Base-by-base conservation (phyloP, 2,888 invertebrate species). In the Urechis unicinctus region DNA sequence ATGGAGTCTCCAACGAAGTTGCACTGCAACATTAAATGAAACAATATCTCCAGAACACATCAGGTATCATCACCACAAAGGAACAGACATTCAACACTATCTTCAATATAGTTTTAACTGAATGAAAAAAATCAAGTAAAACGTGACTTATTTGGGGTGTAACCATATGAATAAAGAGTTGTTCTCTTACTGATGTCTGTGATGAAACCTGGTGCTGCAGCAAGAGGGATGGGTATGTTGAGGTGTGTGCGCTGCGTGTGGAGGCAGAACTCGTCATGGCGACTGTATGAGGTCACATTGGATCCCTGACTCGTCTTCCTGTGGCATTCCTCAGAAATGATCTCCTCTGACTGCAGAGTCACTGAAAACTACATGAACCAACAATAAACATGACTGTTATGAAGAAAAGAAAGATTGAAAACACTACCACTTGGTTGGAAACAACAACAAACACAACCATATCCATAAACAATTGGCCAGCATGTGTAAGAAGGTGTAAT, bases 181-280 rank as follows among this genome's bases (percentile, higher is more conserved):
- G 36, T 24, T 4, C 55, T 65, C 67, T 75, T 80, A 88, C 88
- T 87, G 69, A 91, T 83, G 73, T 93, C 88, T 13, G 94, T 93
- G 50, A 85, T 85, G 80, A 98, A 98, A n/a, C 91, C 89, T 3
- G 97, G 97, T 1, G 96, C 93, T 3, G 93, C 89, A 72, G 94
- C 90, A 55, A 96, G 81, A 1, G 97, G 97, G 75, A 97, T 91
- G 0, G 95, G 93, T 41, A 98, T 81, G 62, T 91, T 88, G 53
- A 97, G 83, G 71, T 95, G 90, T 0, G 92, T 89, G 70, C 91
- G 89, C 63, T 87, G 65, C 42, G 78, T 72, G 28, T 94, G 92
- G 50, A 95, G 82, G 67, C 58, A 59, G 36, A 62, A 58, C 47
- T 62, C 60, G 2, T 62, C 56, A 36, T 61, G 60, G 22, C 57